Evolutionary conservation across 2,888 invertebrate genomes (phyloP).

Genomic region (Tetragonisca angustula): DNA sequence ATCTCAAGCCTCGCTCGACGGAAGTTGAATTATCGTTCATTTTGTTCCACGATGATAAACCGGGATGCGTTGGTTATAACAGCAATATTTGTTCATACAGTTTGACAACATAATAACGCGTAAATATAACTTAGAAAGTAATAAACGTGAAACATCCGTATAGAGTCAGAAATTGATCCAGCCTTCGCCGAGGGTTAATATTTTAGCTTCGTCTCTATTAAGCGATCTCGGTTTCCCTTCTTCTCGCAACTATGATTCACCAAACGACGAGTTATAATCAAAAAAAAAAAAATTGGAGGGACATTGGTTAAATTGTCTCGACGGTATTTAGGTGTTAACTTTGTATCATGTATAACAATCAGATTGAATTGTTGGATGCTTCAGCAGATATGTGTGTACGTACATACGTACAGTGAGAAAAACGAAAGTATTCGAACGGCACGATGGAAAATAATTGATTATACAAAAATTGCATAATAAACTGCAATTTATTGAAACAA

Average conservation of each 20-base stretch:
- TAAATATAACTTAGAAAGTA: slow-evolving; percentile 3
- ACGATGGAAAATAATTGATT: no score
- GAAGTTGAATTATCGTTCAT: not conserved
- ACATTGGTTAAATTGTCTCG: not conserved
- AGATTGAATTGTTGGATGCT: no score
- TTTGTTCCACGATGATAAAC: not conserved
- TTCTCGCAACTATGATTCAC: not conserved
- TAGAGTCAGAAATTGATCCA: slow-evolving; percentile 2
- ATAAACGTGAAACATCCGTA: not conserved
- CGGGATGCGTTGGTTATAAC: not conserved
- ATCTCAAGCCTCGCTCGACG: not conserved
- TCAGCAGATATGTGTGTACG: no score
- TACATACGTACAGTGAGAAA: no score
- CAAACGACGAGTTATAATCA: not conserved
- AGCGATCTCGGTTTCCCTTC: not conserved
- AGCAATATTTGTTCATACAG: not conserved
- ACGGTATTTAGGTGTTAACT: not conserved
- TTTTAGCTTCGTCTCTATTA: not conserved
- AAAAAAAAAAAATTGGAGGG: not conserved
- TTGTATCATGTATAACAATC: not conserved
- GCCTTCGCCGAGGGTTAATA: slow-evolving; percentile 2
- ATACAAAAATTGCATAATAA: no score
- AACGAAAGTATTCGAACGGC: no score
- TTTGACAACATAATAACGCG: not conserved
- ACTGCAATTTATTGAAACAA: no score